These are phyloP conservation scores for Gymnothorax reevesii DNA, from an alignment of 2,797 vertebrate species.

Conservation along the genomic window DNA sequence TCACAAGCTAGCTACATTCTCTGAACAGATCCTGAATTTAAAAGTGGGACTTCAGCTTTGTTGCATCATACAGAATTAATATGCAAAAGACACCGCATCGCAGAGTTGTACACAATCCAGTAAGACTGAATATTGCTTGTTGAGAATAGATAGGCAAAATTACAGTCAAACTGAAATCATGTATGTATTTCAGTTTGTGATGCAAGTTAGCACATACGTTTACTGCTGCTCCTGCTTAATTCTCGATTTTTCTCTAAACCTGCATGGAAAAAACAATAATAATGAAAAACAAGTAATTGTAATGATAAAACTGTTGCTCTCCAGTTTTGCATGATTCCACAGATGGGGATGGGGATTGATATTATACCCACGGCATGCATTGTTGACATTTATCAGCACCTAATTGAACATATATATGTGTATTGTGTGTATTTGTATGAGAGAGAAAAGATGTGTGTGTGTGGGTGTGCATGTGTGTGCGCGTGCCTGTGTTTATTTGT, in stretches of 20 bases:
- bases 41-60: too few relatives aligned
- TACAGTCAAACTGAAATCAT: too few relatives aligned
- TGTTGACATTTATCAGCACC: background rate
- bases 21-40: too few relatives aligned
- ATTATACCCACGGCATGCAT: background rate
- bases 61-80: too few relatives aligned
- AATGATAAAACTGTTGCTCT: background rate
- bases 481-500: background rate
- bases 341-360: background rate
- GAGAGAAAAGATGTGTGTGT: background rate
- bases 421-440: background rate
- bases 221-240: background rate
- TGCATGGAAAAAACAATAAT: background rate
- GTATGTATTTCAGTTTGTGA: background rate
- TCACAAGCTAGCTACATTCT: too few relatives aligned
- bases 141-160: too few relatives aligned
- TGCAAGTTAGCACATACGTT: background rate
- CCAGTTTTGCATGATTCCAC: background rate
- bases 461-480: constrained; percentile 14
- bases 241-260: background rate
- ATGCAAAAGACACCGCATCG: too few relatives aligned
- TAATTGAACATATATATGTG: background rate
- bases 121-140: too few relatives aligned
- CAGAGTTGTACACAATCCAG: too few relatives aligned
- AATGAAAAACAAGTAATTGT: background rate